Evolutionary conservation across 2,113 vertebrate genomes (phyloP).

Genomic region (Anser brachyrhynchus): DNA sequence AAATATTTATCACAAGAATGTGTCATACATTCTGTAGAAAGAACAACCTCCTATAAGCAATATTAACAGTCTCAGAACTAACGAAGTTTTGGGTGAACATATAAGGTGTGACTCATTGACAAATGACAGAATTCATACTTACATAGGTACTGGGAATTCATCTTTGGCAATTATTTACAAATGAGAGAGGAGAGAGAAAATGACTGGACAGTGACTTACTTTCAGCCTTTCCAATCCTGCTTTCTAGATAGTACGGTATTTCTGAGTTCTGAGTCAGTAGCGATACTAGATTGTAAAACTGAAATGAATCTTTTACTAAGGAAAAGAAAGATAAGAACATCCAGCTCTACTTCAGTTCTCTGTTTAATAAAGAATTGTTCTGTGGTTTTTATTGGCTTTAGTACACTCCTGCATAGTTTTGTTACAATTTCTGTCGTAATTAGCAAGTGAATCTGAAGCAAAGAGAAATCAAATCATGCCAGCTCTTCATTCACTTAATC

Average conservation of each 20-base stretch:
- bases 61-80: not conserved
- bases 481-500: not conserved
- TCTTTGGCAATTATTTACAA: slow-evolving; percentile 2
- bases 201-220: not conserved
- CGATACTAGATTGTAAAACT: not conserved
- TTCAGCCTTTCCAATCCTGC: not conserved
- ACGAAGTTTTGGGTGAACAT: not conserved
- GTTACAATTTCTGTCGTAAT: not conserved
- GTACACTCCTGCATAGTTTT: not conserved
- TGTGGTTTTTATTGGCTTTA: not conserved
- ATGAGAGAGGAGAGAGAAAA: not conserved
- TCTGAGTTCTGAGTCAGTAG: not conserved
- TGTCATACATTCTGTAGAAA: not conserved
- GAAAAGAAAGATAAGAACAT: not conserved
- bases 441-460: not conserved
- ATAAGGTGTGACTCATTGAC: not conserved
- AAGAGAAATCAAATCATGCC: not conserved
- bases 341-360: not conserved
- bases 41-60: not conserved
- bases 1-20: not conserved
- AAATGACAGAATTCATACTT: not conserved
- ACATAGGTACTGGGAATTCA: not conserved
- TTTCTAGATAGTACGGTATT: not conserved
- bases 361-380: not conserved
- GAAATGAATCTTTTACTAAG: not conserved